Conservation (phyloP, 1,140 invertebrate genomes). For the Maniola jurtina region DNA sequence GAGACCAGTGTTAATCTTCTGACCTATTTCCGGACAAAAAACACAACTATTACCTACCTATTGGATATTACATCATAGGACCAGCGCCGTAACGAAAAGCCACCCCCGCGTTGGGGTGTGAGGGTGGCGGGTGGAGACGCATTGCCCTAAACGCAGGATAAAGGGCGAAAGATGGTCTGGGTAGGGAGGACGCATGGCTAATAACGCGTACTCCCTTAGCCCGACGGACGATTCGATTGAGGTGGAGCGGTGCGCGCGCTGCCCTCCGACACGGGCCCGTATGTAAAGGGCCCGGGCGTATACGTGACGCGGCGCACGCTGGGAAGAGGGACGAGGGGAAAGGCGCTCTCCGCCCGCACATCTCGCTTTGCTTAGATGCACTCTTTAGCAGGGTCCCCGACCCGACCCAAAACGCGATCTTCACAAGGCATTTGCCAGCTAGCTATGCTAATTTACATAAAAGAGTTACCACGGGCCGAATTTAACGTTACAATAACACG, state of each 20-base stretch:
- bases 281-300: slow-evolving; percentile 59
- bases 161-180: slow-evolving; percentile 42
- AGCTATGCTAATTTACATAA: slow-evolving; percentile 42
- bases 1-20: slow-evolving; percentile 17
- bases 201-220: slow-evolving; percentile 69
- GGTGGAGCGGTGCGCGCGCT: slow-evolving; percentile 58
- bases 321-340: slow-evolving; percentile 37
- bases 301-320: slow-evolving; percentile 58
- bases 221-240: slow-evolving; percentile 58
- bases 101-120: slow-evolving; percentile 23
- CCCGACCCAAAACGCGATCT: slow-evolving; percentile 9
- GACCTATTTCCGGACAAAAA: slow-evolving; percentile 22
- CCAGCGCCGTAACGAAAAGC: slow-evolving; percentile 29
- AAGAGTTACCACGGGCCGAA: slow-evolving; percentile 37
- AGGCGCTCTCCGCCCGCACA: slow-evolving; percentile 49
- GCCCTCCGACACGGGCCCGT: slow-evolving; percentile 44
- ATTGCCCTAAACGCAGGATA: slow-evolving; percentile 41
- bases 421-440: background rate
- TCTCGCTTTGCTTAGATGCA: slow-evolving; percentile 58
- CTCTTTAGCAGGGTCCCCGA: slow-evolving; percentile 31
- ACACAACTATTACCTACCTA: background rate
- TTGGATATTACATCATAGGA: background rate
- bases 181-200: slow-evolving; percentile 46
- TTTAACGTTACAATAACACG: slow-evolving; percentile 31
- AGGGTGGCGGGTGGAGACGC: slow-evolving; percentile 40